These are phyloP conservation scores for Sphaerophoria taeniata DNA, from an alignment of 2,888 invertebrate species.

Conservation along the genomic window DNA sequence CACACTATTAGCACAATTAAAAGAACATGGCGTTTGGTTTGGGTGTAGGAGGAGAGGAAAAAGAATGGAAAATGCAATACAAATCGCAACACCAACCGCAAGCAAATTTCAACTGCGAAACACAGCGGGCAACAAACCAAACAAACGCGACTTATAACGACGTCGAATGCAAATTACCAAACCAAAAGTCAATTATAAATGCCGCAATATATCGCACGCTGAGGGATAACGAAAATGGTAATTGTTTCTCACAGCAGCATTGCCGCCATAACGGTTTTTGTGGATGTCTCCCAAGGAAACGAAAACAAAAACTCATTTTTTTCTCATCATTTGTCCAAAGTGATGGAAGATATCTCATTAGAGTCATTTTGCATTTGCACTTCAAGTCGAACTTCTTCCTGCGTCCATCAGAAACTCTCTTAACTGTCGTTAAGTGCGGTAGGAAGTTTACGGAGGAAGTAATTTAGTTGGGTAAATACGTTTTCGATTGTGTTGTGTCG, in stretches of 20 bases:
- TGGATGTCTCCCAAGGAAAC: not conserved
- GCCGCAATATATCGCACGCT: not conserved
- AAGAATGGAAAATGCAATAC: conserved; percentile 28
- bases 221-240: conserved; percentile 65
- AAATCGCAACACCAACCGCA: conserved; percentile 48
- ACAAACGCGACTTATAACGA: not conserved
- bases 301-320: conserved; percentile 7
- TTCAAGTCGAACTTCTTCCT: not conserved
- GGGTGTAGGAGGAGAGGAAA: not conserved
- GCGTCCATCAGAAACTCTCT: not conserved
- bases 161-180: not conserved
- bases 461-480: too few species aligned
- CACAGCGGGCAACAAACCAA: conserved; percentile 15
- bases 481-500: not conserved
- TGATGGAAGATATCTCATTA: conserved; percentile 53
- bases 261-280: conserved; percentile 27
- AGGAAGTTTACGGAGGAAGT: not conserved
- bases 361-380: conserved; percentile 18
- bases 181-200: not conserved
- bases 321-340: conserved; percentile 60
- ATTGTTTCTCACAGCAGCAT: conserved; percentile 60
- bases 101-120: conserved; percentile 56
- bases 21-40: not conserved
- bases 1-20: not conserved
- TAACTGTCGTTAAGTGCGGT: conserved; percentile 45